Conservation (phyloP, 2,113 vertebrate species). For the Pseudolaguvia tuberculata region DNA sequence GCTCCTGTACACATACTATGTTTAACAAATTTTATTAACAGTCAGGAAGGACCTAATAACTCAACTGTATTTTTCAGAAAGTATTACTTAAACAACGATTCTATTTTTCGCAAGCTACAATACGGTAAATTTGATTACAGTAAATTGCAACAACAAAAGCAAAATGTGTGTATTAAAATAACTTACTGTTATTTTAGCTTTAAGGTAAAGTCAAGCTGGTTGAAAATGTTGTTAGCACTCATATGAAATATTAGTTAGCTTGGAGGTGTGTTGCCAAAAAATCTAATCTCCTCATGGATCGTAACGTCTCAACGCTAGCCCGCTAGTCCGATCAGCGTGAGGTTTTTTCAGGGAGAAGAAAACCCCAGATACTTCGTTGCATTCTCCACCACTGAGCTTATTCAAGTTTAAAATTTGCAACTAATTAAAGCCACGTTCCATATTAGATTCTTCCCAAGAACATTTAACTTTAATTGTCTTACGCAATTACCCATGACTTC, state of each 20-base stretch:
- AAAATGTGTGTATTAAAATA: too few species aligned
- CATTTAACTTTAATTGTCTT: conserved; percentile 50
- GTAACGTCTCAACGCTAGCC: background rate
- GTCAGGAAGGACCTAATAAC: too few species aligned
- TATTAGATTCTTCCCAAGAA: conserved; percentile 45
- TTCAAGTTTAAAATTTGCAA: conserved; percentile 36
- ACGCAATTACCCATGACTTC: conserved; percentile 51
- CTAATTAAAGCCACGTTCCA: conserved; percentile 39
- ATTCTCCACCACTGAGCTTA: conserved; percentile 28
- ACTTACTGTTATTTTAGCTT: background rate
- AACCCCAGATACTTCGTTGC: conserved; percentile 18
- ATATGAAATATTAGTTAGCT: background rate
- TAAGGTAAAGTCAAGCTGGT: background rate
- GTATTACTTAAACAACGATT: too few species aligned
- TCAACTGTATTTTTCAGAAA: too few species aligned
- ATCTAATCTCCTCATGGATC: conserved; percentile 14
- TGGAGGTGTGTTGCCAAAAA: background rate
- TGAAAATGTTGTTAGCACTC: background rate
- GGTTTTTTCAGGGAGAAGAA: background rate
- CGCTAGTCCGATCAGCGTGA: background rate
- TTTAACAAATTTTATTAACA: too few species aligned
- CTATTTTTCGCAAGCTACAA: too few species aligned
- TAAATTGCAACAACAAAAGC: too few species aligned
- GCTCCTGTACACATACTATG: too few species aligned
- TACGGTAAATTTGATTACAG: too few species aligned